Conservation (phyloP, 2,888 invertebrate genomes). For the Ophion ellenae region DNA sequence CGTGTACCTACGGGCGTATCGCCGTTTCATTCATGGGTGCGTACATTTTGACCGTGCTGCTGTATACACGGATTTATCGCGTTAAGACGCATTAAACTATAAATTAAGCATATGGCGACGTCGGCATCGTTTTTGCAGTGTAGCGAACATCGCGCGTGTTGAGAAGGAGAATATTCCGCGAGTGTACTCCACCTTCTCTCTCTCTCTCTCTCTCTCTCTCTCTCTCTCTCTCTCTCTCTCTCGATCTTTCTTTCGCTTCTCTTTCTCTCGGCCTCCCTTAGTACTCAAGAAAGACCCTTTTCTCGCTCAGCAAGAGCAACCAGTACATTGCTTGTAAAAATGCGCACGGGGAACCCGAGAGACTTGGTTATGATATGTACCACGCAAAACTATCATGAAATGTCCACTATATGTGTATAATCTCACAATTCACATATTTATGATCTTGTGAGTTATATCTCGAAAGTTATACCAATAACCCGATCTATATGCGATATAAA, state of each 20-base stretch:
- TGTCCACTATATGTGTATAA: slow-evolving; percentile 19
- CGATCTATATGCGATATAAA: slow-evolving; percentile 15
- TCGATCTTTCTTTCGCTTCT: neutral
- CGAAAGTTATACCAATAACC: slow-evolving; percentile 17
- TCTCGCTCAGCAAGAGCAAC: slow-evolving; percentile 13
- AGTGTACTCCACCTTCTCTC: slow-evolving; percentile 41
- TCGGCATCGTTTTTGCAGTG: slow-evolving; percentile 58
- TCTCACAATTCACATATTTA: slow-evolving; percentile 49
- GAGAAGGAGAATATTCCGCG: slow-evolving; percentile 47
- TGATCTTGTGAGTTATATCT: slow-evolving; percentile 4
- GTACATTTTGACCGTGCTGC: slow-evolving; percentile 24
- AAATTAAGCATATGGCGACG: slow-evolving; percentile 62
- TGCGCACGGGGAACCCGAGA: neutral
- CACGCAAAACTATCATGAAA: slow-evolving; percentile 45
- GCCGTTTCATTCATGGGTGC: slow-evolving; percentile 40
- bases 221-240: neutral
- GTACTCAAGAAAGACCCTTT: slow-evolving; percentile 36
- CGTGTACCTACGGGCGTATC: neutral
- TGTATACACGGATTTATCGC: slow-evolving; percentile 59
- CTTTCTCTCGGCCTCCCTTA: slow-evolving; percentile 5
- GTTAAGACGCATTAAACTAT: slow-evolving; percentile 62
- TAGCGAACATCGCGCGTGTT: slow-evolving; percentile 59
- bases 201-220: slow-evolving; percentile 9
- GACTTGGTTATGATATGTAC: slow-evolving; percentile 44
- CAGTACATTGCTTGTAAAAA: slow-evolving; percentile 26